These are phyloP conservation scores for Uloborus plumipes DNA, from an alignment of 2,888 invertebrate species.

Conservation along the genomic window DNA sequence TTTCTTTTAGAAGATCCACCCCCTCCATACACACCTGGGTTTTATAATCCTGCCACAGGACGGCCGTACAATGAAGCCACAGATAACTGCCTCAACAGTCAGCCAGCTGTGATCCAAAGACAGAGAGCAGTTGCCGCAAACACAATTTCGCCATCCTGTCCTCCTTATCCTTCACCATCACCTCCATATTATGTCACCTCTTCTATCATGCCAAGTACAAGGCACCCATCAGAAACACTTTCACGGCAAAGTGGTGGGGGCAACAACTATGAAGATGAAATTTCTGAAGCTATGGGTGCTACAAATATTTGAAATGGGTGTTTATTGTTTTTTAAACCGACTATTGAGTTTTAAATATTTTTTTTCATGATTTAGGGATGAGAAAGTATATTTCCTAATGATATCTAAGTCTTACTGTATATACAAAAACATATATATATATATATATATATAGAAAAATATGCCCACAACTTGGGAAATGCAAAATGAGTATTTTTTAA, in stretches of 20 bases:
- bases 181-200: constrained; percentile 31
- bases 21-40: constrained; percentile 69
- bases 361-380: constrained; percentile 42
- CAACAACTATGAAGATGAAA: constrained; percentile 59
- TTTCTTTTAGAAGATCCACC: constrained; percentile 68
- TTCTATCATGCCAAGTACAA: constrained; percentile 16
- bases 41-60: constrained; percentile 65
- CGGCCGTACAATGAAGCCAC: constrained; percentile 58
- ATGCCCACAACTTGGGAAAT: background rate
- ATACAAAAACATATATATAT: background rate
- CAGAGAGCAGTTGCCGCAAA: constrained; percentile 52
- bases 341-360: constrained; percentile 15
- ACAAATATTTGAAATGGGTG: constrained; percentile 42
- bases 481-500: no score
- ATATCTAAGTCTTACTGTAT: no score
- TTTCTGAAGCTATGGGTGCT: constrained; percentile 65
- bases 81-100: constrained; percentile 54
- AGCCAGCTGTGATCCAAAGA: constrained; percentile 53
- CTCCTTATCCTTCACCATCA: constrained; percentile 52
- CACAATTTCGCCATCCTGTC: constrained; percentile 49
- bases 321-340: constrained; percentile 11
- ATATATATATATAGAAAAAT: background rate
- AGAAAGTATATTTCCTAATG: constrained; percentile 22
- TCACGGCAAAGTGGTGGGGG: constrained; percentile 9
- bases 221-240: constrained; percentile 17